phyloP scores from a whole-genome alignment of 2,888 invertebrate species.

The Aspidapion aeneum region DNA sequence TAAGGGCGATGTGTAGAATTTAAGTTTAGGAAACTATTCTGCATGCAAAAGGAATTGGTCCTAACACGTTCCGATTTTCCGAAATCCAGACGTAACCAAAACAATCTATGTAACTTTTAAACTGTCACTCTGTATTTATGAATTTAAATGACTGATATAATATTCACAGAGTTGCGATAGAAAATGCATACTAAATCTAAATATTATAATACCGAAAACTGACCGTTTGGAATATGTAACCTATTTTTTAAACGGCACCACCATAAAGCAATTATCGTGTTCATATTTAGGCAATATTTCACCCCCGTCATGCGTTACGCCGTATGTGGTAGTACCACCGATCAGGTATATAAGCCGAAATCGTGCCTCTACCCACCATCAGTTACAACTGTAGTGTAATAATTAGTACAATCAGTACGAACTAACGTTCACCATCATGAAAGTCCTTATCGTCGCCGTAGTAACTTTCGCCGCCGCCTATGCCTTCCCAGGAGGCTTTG shows the following conservation, averaged over 20 bases:
- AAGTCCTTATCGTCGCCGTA: neutral
- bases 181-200: neutral
- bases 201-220: neutral
- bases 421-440: neutral
- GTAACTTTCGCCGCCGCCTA: neutral
- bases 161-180: neutral
- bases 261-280: neutral
- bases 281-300: neutral
- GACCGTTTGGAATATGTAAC: neutral
- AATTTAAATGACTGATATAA: too few relatives aligned
- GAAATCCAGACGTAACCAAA: too few relatives aligned
- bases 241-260: neutral
- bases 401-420: neutral
- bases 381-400: neutral
- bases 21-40: too few relatives aligned
- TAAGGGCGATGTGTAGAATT: too few relatives aligned
- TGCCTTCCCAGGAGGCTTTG: neutral
- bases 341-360: neutral
- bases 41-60: too few relatives aligned
- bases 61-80: too few relatives aligned
- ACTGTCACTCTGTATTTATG: too few relatives aligned
- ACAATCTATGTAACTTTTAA: too few relatives aligned
- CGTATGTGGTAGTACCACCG: neutral
- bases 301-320: neutral
- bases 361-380: neutral